Base-by-base conservation (phyloP, 2,888 invertebrate genomes). In the Creontiades dilutus region DNA sequence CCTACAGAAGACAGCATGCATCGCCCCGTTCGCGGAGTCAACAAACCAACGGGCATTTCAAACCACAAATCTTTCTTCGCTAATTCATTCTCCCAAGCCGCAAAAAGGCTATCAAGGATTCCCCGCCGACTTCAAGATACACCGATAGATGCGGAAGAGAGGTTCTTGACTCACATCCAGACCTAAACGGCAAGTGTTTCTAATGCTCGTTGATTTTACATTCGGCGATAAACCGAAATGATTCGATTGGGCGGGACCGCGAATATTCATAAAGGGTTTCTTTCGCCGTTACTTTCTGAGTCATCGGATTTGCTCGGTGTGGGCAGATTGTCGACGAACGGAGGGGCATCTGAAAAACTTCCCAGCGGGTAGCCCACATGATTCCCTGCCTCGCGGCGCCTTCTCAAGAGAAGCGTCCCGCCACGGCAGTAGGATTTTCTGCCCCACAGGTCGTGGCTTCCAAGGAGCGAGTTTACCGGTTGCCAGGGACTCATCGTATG, bases 311-410 rank as follows among this genome's bases (percentile, higher is more conserved):
- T 82, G 48, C 19, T 82, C 52, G 48, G 82, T 52, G 82, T 82
- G 82, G 82, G 82, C 52, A 37, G 82, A 27, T 82, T 68, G 68
- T 23, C 27, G 68, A 61, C 7, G 61, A 68, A 68, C 68, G 19
- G 27, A 19, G 68, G 68, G 27, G 68, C 81, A 81, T 12, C 12
- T 23, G 46, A 52, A 82, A 48, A 52, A 52, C 52, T 82, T 82
- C 82, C 52, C 82, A 82, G 82, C 82, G 82, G 82, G 82, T 52
- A 23, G 82, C 82, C 82, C 82, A 82, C 82, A 82, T 82, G 82
- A 82, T 82, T 82, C 82, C 82, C 55, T 52, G 52, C 82, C 82
- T 82, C 12, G 19, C 19, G 82, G 82, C 82, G 52, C 27, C 82
- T 82, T 52, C 78, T 46, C 7, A 9, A 37, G n/a, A 81, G 48